Evolutionary conservation across 2,888 invertebrate genomes (phyloP).

Genomic region (Agrotis clavis): DNA sequence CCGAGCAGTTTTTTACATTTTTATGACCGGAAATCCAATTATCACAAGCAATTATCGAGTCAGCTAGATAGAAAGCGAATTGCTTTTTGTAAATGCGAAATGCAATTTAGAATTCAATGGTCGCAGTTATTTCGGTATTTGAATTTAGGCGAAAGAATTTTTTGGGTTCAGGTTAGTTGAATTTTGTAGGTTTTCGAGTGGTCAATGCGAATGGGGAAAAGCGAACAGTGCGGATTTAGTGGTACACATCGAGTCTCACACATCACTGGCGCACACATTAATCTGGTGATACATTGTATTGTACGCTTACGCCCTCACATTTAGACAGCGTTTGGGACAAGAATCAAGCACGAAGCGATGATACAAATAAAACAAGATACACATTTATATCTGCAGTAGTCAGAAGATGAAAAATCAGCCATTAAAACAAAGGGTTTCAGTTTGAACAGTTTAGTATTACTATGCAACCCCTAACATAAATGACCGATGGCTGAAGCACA

Average conservation of each 20-base stretch:
- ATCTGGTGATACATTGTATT: conserved; percentile 87
- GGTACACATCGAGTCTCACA: conserved; percentile 72
- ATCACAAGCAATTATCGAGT: conserved; percentile 88
- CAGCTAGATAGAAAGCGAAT: conserved; percentile 81
- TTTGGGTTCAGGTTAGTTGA: conserved; percentile 41
- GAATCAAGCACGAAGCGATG: conserved; percentile 51
- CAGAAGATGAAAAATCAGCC: neutral
- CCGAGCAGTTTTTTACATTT: conserved; percentile 83
- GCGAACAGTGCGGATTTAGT: conserved; percentile 52
- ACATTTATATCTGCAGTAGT: neutral
- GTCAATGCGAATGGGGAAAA: conserved; percentile 42
- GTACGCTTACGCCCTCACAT: conserved; percentile 82
- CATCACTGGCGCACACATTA: conserved; percentile 84
- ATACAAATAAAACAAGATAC: neutral
- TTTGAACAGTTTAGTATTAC: neutral
- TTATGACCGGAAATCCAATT: conserved; percentile 88
- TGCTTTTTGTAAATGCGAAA: conserved; percentile 76
- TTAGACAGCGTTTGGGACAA: conserved; percentile 69
- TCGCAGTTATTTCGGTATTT: conserved; percentile 68
- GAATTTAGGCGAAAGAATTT: conserved; percentile 52
- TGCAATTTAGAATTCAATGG: conserved; percentile 75
- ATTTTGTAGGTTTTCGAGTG: conserved; percentile 33
- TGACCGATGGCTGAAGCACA: neutral
- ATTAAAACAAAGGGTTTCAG: neutral
- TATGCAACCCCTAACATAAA: neutral